Evolutionary conservation across 2,113 vertebrate genomes (phyloP), one percentile per base, ranked within the genome.

Genomic region (Colossoma macropomum): DNA sequence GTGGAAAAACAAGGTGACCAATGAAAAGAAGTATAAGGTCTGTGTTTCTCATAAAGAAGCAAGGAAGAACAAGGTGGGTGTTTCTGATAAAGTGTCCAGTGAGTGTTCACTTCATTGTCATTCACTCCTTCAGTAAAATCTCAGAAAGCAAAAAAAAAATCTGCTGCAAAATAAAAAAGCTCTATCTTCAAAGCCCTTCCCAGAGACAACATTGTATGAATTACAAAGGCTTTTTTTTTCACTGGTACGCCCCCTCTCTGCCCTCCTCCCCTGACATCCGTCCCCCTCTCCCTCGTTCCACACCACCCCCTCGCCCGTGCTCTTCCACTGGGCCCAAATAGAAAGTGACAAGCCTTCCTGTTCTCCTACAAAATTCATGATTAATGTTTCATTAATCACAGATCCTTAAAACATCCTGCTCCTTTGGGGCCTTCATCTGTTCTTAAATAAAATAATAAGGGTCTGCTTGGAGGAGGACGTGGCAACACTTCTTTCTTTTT

Each of bases 301-400:
- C 62, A 77, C 85, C 83, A 86, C 85, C 17, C 32, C 56, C 27
- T 85, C 76, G 71, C 73, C 83, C 84, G n/a, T 87, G 86, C 56
- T 63, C 81, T 91, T 79, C 76, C 91, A 89, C 89, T 86, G 83
- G 89, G 88, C 79, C 90, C 84, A 92, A 94, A 94, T 91, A 89
- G 70, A 92, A 90, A 93, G 91, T 92, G 91, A 93, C 94, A 94
- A 86, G 83, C 87, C 91, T 93, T 95, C 91, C 91, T 92, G 89
- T 93, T 91, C 87, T 79, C 80, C 84, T 92, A 90, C 88, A 93
- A 94, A 93, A 93, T 93, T 88, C 80, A 94, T 92, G 92, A 94
- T 94, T 90, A 93, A 93, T 93, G 90, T 92, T 93, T 91, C 89
- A 94, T 94, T 94, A 91, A 94, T 92, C 89, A 92, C 87, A 74